Evolutionary conservation across 2,888 invertebrate species (phyloP), one percentile per base, ranked within the genome.

Genomic region (Seira sanloemensis): DNA sequence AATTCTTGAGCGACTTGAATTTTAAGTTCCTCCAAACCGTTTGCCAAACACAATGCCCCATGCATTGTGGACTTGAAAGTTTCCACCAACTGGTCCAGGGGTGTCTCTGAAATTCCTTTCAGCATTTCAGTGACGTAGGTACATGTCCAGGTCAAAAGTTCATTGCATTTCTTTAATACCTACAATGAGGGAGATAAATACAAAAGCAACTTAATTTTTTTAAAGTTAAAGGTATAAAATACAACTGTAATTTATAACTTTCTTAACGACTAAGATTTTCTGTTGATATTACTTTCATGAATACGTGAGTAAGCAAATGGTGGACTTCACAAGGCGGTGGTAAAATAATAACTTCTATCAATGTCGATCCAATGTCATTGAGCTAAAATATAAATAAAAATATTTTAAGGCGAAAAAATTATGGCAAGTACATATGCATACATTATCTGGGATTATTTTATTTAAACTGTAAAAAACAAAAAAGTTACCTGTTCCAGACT

Each of bases 1-100:
- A 84, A 84, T 62, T 84, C 79, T 24, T 84, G 84, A 7, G 84
- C 84, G 0, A 84, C 76, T 80, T 80, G 79, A 72, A 84, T 84
- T 12, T 77, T 79, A 1, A 76, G 25, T 4, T 54, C 37, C 19
- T 84, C 84, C 58, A 84, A 24, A 4, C 85, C 85, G 24, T 85
- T 80, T 12, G 73, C 37, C 25, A 84, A 67, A 16, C 71, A 80
- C 1, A 85, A 58, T 0, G 84, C 80, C 27, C 85, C 80, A 26
- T 80, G 72, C 27, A 85, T 50, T 12, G 77, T 76, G 7, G 72
- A 80, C 67, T 85, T 85, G 58, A 46, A 77, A 2, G 79, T 16
- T 0, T 85, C 76, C 2, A 2, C 16, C 2, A 84, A 24, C 27
- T 77, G 19, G 0, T 80, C 85, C 1, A 72, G 23, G 1, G 72